Base-by-base conservation (phyloP, 2,797 vertebrate species). In the Scomberomorus guttatus region DNA sequence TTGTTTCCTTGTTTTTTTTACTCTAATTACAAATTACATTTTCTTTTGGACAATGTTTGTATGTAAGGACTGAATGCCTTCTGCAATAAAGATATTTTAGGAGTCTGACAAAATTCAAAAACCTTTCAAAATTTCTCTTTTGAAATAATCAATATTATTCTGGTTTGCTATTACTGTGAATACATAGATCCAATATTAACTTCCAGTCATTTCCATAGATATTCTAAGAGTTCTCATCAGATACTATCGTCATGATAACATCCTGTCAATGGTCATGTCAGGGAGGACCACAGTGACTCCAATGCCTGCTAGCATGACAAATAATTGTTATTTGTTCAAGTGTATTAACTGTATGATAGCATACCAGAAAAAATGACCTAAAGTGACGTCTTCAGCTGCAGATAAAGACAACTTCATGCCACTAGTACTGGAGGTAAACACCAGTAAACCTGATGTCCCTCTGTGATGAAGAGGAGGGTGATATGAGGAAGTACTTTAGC, bases 401-500 rank as follows among this genome's bases (percentile, higher is more conserved):
- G 24, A 46, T 22, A 9, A 5, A 48, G n/a, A 76, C 39, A 42
- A 44, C 32, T 3, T 63, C 22, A 57, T n/a, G 34, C 12, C 32
- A 39, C 4, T 39, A n/a, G 5, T 44, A 15, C 15, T 66, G 55
- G 65, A 62, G 17, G 15, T 18, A 44, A 75, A 71, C 61, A 29
- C 4, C n/a, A 15, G 20, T 42, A 15, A 61, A 70, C 52, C 57
- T 15, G 22, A 48, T 63, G 63, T 64, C 13, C 55, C 9, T 44
- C 29, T 48, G 37, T 77, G 69, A 83, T 77, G 62, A 81, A 68
- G 66, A 71, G 51, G 27, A 52, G 9, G 14, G 63, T 22, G 52
- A 70, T 63, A 52, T 34, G 50, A 74, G 25, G 56, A 72, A 69
- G 56, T 58, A 51, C 37, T 65, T 55, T 25, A 73, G 56, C 54